Evolutionary conservation across 2,797 vertebrate species (phyloP), one percentile per base, ranked within the genome.

Genomic region (Diplodus sargus): DNA sequence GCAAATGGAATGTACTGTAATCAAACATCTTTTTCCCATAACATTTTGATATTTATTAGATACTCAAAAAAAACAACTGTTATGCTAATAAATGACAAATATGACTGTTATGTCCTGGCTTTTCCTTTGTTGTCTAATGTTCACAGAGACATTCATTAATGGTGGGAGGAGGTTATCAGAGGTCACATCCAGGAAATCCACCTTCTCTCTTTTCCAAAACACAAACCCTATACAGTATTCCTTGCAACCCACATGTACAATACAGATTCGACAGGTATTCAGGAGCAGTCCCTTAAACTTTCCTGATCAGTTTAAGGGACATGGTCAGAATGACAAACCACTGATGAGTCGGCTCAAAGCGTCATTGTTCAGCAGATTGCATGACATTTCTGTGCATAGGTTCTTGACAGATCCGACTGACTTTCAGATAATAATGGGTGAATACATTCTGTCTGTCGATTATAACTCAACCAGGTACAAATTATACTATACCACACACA

Each of bases 81-180:
- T 94, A 94, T 92, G 91, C 91, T 93, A 96, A 95, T 96, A 95
- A 95, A 96, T 66, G 42, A 89, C 85, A 90, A 89, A 91, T 85
- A 90, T 70, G 88, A 93, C 93, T 94, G 87, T 89, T 93, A 83
- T 58, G 56, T 79, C 42, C 6, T 48, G 53, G 16, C n/a, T 61
- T 68, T 60, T 79, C 85, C 23, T 74, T 74, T 39, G 60, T 53
- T 79, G 53, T 53, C 75, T 17, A 59, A 5, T 68, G 4, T 56
- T 73, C 67, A 59, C 2, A 48, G 9, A 67, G 43, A 57, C 39
- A 18, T 63, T 65, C 0, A n/a, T 43, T 39, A 42, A 61, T 23
- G n/a, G 14, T 49, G 18, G 12, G 62, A n/a, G 58, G 22, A 60
- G 5, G 6, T 58, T 57, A 45, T 70, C 45, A 20, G 20, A 43